Percentiles rank a stretch among this genome's conserved stretches.
Evolutionary conservation across 1,140 invertebrate species (phyloP).

Genomic region (Drosophila suzukii): DNA sequence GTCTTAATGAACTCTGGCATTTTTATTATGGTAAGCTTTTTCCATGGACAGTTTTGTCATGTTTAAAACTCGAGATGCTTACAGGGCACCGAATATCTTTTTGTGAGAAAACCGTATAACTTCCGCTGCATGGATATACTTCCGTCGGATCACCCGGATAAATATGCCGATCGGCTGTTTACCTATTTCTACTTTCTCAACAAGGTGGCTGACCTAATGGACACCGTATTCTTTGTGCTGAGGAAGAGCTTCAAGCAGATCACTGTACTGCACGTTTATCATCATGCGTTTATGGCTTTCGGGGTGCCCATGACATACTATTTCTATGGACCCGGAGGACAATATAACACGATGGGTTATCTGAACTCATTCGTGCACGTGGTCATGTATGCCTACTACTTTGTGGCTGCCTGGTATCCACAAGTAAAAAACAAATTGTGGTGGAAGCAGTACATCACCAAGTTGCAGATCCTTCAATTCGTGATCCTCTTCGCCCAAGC

Average conservation of each 20-base stretch:
- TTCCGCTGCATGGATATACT: constrained; percentile 8
- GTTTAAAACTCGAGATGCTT: not conserved
- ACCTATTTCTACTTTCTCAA: constrained; percentile 46
- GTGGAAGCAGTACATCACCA: constrained; percentile 95
- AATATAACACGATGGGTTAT: constrained; percentile 88
- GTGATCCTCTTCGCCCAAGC: constrained; percentile 87
- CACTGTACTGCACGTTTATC: constrained; percentile 94
- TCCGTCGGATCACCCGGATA: constrained; percentile 16
- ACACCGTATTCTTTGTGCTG: constrained; percentile 93
- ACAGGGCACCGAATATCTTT: not conserved
- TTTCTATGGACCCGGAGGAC: constrained; percentile 86
- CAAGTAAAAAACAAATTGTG: constrained; percentile 88
- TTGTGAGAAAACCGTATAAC: not conserved
- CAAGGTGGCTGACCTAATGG: constrained; percentile 86
- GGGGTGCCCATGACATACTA: not conserved
- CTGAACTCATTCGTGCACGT: constrained; percentile 92
- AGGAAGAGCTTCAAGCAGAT: constrained; percentile 93
- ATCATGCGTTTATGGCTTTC: constrained; percentile 87
- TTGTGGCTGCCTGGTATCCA: constrained; percentile 88
- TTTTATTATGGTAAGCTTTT: constrained; percentile 14
- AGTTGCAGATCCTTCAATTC: constrained; percentile 92
- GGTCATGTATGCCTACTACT: constrained; percentile 92
- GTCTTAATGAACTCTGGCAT: constrained; percentile 61
- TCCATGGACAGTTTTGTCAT: too few relatives aligned
- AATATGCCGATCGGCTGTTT: not conserved